Evolutionary conservation across 2,797 vertebrate species (phyloP).

Genomic region (Columba guinea): DNA sequence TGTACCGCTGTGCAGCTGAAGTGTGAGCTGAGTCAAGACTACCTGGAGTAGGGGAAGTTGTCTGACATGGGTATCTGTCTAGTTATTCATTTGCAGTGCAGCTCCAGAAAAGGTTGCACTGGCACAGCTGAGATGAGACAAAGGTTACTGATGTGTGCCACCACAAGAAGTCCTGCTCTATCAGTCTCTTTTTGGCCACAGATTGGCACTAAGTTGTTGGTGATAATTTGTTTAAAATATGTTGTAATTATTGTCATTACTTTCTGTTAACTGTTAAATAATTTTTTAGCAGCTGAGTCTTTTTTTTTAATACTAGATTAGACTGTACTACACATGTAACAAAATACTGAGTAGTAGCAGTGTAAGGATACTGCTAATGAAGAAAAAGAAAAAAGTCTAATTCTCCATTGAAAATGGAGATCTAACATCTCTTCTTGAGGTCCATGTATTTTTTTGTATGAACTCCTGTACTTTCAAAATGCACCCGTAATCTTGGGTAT

Average conservation of each 20-base stretch:
- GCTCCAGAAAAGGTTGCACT: too few species aligned
- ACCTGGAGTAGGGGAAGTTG: background rate
- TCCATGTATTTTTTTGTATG: background rate
- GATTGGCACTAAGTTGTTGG: background rate
- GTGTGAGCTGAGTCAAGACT: background rate
- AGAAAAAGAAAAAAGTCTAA: background rate
- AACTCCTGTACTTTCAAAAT: background rate
- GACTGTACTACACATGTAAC: background rate
- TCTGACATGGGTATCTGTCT: background rate
- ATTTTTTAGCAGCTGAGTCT: background rate
- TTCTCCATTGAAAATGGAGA: background rate
- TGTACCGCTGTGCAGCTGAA: background rate
- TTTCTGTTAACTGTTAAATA: background rate
- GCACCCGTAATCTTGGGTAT: rapidly evolving
- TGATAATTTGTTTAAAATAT: background rate
- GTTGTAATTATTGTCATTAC: background rate
- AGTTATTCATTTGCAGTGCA: background rate
- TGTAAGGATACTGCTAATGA: background rate
- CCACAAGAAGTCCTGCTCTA: background rate
- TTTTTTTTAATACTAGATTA: background rate
- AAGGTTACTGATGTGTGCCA: background rate
- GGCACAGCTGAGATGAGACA: background rate
- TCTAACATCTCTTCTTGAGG: rapidly evolving
- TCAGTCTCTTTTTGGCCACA: background rate
- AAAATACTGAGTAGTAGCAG: background rate